Percentiles rank a stretch among this genome's conserved stretches.
Evolutionary conservation across 2,888 invertebrate genomes (phyloP).

Genomic region (Erynnis tages): DNA sequence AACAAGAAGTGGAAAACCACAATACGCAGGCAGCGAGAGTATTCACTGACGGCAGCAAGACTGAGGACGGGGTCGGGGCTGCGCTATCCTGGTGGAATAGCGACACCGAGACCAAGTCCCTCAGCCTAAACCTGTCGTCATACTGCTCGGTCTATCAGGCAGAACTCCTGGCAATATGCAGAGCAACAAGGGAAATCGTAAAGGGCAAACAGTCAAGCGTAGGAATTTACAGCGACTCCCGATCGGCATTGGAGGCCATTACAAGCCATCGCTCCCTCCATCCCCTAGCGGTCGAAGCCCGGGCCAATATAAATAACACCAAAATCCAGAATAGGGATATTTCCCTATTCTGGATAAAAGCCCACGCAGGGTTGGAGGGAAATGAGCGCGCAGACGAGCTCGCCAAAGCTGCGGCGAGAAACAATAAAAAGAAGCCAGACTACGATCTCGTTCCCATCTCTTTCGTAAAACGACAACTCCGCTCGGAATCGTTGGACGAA

Average conservation of each 20-base stretch:
- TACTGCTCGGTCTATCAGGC: conserved; percentile 30
- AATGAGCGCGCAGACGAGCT: conserved; percentile 29
- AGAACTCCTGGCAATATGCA: conserved; percentile 20
- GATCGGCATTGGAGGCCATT: conserved; percentile 19
- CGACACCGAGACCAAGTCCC: conserved; percentile 11
- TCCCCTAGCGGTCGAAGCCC: conserved; percentile 18
- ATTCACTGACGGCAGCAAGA: conserved; percentile 33
- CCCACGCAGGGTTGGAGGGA: conserved; percentile 24
- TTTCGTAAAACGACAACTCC: conserved; percentile 7
- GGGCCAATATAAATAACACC: conserved; percentile 2
- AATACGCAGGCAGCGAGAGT: neutral
- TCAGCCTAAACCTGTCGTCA: conserved; percentile 17
- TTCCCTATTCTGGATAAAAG: conserved; percentile 30
- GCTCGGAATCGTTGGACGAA: neutral
- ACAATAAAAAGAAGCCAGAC: neutral
- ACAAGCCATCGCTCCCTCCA: conserved; percentile 9
- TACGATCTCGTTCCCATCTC: conserved; percentile 5
- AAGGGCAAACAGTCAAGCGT: neutral
- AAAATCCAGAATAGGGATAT: conserved; percentile 8
- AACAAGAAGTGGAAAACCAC: neutral
- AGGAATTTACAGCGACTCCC: conserved; percentile 23
- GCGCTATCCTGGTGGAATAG: conserved; percentile 20
- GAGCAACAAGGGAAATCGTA: conserved; percentile 1
- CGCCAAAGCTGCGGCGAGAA: conserved; percentile 22
- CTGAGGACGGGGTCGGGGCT: conserved; percentile 25